A percentile compares a stretch with the other conserved stretches of the same genome.
phyloP scores from a whole-genome alignment of 2,888 invertebrate species.

The Rhagonycha fulva region DNA sequence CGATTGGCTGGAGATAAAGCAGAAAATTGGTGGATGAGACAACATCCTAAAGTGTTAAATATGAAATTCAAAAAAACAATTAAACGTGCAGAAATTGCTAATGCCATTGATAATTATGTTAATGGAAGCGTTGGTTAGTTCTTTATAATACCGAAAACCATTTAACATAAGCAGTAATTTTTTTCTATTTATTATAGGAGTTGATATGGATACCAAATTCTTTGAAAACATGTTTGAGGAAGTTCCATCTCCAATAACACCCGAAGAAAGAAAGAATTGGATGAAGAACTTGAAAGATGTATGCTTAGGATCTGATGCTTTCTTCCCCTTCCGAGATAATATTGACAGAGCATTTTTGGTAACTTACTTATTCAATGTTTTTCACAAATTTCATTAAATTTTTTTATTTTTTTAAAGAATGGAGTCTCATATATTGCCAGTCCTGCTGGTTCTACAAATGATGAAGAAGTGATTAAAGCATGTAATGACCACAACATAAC shows the following conservation, averaged over 20 bases:
- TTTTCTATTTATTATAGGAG: constrained; percentile 56
- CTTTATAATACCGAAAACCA: background rate
- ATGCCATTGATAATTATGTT: constrained; percentile 94
- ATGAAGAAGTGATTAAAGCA: constrained; percentile 84
- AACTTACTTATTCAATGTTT: constrained; percentile 26
- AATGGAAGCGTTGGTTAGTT: constrained; percentile 81
- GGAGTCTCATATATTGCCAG: constrained; percentile 93
- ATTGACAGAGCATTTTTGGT: constrained; percentile 92
- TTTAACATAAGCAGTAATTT: background rate
- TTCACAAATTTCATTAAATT: background rate
- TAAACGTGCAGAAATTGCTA: constrained; percentile 90
- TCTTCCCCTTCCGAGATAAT: constrained; percentile 98
- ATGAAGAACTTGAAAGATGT: constrained; percentile 72
- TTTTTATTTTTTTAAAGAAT: constrained; percentile 65
- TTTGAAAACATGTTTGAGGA: constrained; percentile 78
- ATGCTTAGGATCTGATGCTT: constrained; percentile 93
- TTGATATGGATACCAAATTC: constrained; percentile 78
- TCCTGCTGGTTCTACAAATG: constrained; percentile 94
- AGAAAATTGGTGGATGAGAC: constrained; percentile 96
- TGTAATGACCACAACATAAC: constrained; percentile 90
- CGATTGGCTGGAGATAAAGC: constrained; percentile 96
- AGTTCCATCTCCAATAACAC: constrained; percentile 73
- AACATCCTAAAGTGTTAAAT: constrained; percentile 81
- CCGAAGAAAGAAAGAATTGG: constrained; percentile 72
- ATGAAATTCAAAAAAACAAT: constrained; percentile 87